Evolutionary conservation across 2,888 invertebrate genomes (phyloP), one percentile per base, ranked within the genome.

Genomic region (Dicranocentrus wangi): DNA sequence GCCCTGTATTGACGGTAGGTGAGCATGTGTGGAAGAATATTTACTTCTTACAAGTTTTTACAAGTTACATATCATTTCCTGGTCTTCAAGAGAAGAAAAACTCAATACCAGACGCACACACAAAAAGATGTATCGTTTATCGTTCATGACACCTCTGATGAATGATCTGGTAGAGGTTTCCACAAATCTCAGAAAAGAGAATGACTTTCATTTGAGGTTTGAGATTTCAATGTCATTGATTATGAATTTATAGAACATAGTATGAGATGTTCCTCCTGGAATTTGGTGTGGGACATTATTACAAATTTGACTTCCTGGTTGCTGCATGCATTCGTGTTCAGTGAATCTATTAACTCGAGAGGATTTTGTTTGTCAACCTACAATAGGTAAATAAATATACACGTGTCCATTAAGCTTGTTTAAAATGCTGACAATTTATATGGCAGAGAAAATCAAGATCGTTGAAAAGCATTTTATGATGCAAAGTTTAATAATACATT

Each of bases 41-140:
- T n/a, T n/a, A 43, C 43, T 65, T 65, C 39, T 65, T 65, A 42
- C 43, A 23, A 25, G 25, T 68, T 68, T 51, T 68, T 68, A 68
- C 68, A 68, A 51, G 68, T 53, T 53, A 53, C 51, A 53, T 68
- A 68, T 28, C 68, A 68, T 68, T 68, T 68, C 68, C 68, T 68
- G 68, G 68, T 68, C 68, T 53, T 68, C 43, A 32, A 28, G 25
- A 58, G 25, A 15, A 39, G 39, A 39, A 39, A 39, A 39, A 39
- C 39, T 39, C 39, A 39, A 39, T 39, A 39, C 39, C 39, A 8
- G 39, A 39, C 39, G 39, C 5, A 13, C 13, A 13, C 39, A 8
- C 39, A 39, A 39, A n/a, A 51, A 51, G 51, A 15, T 51, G 51
- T 51, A 10, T 51, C 3, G 51, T n/a, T 58, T 58, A 17, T 58